These are phyloP conservation scores for Xylocopa sonorina DNA, from an alignment of 1,140 invertebrate species.

Conservation along the genomic window DNA sequence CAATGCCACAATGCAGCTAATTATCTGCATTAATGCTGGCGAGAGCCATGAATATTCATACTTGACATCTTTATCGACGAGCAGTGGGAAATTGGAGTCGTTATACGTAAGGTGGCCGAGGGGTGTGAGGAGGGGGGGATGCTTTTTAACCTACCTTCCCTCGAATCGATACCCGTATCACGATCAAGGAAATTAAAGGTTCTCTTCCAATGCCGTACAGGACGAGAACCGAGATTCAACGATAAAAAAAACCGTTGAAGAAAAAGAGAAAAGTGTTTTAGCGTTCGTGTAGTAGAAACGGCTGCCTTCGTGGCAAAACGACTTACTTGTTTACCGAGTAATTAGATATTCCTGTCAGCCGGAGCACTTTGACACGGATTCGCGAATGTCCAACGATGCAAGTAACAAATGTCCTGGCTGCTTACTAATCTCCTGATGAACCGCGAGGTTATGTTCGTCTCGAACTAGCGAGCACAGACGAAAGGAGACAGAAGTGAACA, in stretches of 20 bases:
- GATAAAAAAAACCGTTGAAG: background rate
- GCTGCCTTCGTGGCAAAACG: background rate
- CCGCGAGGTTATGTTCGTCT: too few relatives aligned
- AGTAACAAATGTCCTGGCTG: background rate
- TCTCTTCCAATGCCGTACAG: background rate
- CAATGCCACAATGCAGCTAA: conserved; percentile 33
- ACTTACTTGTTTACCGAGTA: conserved; percentile 40
- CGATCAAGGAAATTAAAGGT: conserved; percentile 31
- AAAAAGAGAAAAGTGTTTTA: background rate
- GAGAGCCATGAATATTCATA: conserved; percentile 48
- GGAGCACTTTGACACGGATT: conserved; percentile 45
- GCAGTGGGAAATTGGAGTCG: conserved; percentile 24
- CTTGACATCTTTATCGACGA: conserved; percentile 40
- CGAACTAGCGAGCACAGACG: too few relatives aligned
- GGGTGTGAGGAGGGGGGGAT: background rate
- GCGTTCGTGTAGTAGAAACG: background rate
- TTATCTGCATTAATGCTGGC: conserved; percentile 42
- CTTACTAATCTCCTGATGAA: conserved; percentile 15
- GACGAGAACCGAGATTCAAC: background rate
- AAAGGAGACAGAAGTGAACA: too few relatives aligned
- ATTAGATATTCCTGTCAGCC: conserved; percentile 39
- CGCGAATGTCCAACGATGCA: background rate
- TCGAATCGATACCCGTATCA: conserved; percentile 24
- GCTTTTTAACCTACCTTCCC: conserved; percentile 27
- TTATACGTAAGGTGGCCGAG: too few relatives aligned